phyloP scores from a whole-genome alignment of 2,113 vertebrate genomes.

The Neofelis nebulosa region DNA sequence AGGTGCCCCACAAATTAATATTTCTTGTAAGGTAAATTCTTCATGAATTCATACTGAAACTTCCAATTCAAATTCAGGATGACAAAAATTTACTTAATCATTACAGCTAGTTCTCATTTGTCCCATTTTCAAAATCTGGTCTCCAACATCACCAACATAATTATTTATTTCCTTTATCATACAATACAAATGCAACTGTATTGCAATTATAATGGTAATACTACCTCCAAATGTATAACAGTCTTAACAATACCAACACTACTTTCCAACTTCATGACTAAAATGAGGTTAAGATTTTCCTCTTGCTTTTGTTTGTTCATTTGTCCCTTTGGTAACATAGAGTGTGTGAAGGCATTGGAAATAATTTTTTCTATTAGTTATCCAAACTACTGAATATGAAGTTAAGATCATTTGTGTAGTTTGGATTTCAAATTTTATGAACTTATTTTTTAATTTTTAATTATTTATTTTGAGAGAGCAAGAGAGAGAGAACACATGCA shows the following conservation, averaged over 20 bases:
- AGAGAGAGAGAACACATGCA: too few species aligned
- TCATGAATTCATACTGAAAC: not conserved
- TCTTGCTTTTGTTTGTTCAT: not conserved
- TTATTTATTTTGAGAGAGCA: too few species aligned
- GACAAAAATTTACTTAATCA: not conserved
- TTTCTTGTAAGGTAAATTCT: not conserved
- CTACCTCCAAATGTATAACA: not conserved
- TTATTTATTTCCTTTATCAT: not conserved
- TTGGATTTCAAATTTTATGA: not conserved
- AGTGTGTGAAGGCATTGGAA: not conserved
- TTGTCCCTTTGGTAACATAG: not conserved
- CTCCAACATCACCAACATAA: not conserved
- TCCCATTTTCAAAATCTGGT: not conserved
- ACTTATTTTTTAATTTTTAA: not conserved
- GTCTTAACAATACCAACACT: not conserved
- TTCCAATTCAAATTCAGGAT: not conserved
- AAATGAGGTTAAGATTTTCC: not conserved
- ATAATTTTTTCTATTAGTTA: not conserved
- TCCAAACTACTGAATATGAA: not conserved
- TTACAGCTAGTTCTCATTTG: not conserved
- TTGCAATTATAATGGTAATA: not conserved
- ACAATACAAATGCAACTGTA: not conserved
- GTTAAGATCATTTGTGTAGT: not conserved
- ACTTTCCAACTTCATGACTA: not conserved
- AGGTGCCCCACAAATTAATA: not conserved